Evolutionary conservation across 1,140 invertebrate species (phyloP).

Genomic region (Neodiprion virginianus): DNA sequence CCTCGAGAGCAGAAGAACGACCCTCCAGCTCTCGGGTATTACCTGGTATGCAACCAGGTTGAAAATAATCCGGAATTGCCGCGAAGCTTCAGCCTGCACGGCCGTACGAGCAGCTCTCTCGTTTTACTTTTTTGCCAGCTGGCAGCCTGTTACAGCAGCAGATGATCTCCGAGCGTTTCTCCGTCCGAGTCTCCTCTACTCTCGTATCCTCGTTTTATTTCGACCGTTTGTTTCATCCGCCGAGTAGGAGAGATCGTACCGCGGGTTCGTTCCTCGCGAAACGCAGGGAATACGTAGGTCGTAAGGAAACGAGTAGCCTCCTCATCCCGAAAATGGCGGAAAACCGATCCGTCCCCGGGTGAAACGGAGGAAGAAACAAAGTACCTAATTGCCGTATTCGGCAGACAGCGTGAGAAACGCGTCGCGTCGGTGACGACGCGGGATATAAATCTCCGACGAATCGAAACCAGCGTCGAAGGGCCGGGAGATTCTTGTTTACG

Average conservation of each 20-base stretch:
- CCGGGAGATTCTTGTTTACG: conserved; percentile 40
- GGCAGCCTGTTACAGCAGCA: conserved; percentile 59
- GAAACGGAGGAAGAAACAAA: too few relatives aligned
- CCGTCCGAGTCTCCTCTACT: conserved; percentile 30
- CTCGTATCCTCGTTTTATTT: conserved; percentile 48
- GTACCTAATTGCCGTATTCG: neutral
- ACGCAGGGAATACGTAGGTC: too few relatives aligned
- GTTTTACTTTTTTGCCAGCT: conserved; percentile 62
- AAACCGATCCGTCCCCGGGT: too few relatives aligned
- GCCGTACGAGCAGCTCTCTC: conserved; percentile 47
- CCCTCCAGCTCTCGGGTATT: conserved; percentile 47
- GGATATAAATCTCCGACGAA: conserved; percentile 24
- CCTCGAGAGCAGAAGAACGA: conserved; percentile 50
- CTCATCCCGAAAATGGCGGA: too few relatives aligned
- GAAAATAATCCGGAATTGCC: conserved; percentile 61
- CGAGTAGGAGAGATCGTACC: conserved; percentile 33
- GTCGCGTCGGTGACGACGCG: conserved; percentile 3
- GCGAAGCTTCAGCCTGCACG: conserved; percentile 59
- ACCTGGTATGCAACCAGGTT: conserved; percentile 57
- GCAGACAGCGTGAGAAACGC: neutral
- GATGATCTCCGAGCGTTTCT: conserved; percentile 54
- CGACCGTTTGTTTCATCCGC: conserved; percentile 45
- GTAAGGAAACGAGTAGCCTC: too few relatives aligned
- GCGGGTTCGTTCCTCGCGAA: neutral
- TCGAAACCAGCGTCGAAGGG: conserved; percentile 23